A percentile compares a stretch with the other conserved stretches of the same genome.
Conservation (phyloP, 37 sponge, comb jelly and placozoan species). For the Crambe crambe region DNA sequence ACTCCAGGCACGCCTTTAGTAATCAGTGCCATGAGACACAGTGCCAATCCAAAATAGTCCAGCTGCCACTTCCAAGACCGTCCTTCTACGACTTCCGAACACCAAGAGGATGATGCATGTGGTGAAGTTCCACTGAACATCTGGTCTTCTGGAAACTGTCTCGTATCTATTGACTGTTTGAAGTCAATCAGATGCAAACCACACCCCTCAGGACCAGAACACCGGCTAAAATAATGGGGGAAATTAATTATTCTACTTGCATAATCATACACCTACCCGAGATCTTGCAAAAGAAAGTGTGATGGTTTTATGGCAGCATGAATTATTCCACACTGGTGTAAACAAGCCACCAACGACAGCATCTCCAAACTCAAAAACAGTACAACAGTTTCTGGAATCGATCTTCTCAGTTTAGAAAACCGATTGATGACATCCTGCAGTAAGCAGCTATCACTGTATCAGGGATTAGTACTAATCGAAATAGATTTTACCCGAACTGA, state of each 20-base stretch:
- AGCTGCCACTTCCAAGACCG: constrained; percentile 53
- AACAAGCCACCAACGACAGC: constrained; percentile 24
- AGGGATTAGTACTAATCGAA: neutral
- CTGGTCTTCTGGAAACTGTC: constrained; percentile 23
- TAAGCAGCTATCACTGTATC: no score
- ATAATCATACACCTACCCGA: no score
- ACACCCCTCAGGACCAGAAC: neutral
- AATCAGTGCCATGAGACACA: constrained; percentile 25
- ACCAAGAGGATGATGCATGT: constrained; percentile 16
- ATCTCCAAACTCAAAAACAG: constrained; percentile 34
- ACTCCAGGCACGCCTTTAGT: neutral
- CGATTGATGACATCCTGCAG: neutral
- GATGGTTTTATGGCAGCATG: constrained; percentile 62
- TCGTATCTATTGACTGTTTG: constrained; percentile 39
- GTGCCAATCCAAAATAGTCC: constrained; percentile 47
- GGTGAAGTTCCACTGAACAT: constrained; percentile 25
- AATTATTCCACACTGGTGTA: constrained; percentile 51
- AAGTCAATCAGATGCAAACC: constrained; percentile 54
- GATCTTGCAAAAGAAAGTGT: constrained; percentile 41
- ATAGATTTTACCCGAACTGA: constrained; percentile 14
- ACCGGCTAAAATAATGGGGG: neutral
- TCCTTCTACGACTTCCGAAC: constrained; percentile 32
- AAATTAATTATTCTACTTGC: no score
- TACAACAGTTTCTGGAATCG: neutral
- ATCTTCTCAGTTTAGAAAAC: neutral